phyloP scores from a whole-genome alignment of 1,140 invertebrate species.

The Zaprionus ornatus region DNA sequence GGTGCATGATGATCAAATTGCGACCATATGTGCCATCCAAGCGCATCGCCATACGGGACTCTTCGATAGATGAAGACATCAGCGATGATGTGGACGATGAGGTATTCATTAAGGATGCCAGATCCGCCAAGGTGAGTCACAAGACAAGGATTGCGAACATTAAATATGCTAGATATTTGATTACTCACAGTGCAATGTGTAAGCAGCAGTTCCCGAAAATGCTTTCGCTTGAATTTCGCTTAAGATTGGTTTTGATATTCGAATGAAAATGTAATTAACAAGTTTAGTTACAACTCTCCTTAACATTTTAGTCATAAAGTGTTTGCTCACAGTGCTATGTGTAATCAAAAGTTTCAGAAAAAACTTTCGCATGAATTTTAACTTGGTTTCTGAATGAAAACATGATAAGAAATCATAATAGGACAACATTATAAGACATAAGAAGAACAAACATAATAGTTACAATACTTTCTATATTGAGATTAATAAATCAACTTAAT shows the following conservation, averaged over 20 bases:
- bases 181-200: background rate
- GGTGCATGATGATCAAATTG: conserved; percentile 79
- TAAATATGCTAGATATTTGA: background rate
- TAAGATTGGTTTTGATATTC: background rate
- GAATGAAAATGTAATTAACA: background rate
- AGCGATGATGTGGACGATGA: conserved; percentile 89
- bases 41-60: conserved; percentile 81
- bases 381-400: background rate
- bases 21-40: conserved; percentile 83
- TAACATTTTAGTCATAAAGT: background rate
- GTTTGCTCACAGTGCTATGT: background rate
- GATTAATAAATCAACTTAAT: no score
- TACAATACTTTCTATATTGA: background rate
- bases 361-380: background rate
- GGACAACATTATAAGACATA: no score
- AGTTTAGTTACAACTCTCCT: no score
- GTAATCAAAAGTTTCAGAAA: background rate
- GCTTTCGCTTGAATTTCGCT: background rate
- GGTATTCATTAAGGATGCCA: conserved; percentile 90
- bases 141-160: background rate
- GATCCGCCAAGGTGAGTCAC: conserved; percentile 83
- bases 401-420: no score
- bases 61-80: conserved; percentile 81
- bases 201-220: background rate
- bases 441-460: no score